A percentile compares a stretch with the other conserved stretches of the same genome.
These are phyloP conservation scores for Bos javanicus DNA, from an alignment of 2,113 vertebrate species.

Conservation along the genomic window DNA sequence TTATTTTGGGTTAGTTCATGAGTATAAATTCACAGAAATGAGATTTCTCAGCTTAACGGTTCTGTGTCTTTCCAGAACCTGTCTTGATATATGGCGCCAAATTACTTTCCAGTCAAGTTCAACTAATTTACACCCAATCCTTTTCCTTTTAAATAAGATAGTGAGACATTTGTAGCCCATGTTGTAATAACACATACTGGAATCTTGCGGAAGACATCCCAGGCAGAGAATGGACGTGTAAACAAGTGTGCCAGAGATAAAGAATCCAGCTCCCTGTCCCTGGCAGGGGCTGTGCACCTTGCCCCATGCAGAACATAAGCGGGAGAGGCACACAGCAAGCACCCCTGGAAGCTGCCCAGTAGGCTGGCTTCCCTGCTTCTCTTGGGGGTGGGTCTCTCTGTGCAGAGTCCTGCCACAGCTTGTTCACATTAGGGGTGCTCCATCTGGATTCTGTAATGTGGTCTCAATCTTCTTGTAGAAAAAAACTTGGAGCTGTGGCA, in stretches of 20 bases:
- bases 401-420: not conserved
- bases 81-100: not conserved
- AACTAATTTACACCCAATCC: not conserved
- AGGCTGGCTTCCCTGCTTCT: not conserved
- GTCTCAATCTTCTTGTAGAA: not conserved
- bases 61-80: not conserved
- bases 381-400: not conserved
- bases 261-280: not conserved
- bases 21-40: not conserved
- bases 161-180: not conserved
- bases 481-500: not conserved
- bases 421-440: rapidly evolving
- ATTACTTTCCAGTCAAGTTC: not conserved
- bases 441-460: not conserved
- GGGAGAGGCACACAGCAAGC: not conserved
- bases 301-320: not conserved
- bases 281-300: not conserved
- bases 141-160: not conserved
- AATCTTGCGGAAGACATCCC: not conserved
- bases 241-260: not conserved
- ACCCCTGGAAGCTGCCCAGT: not conserved
- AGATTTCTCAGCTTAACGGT: not conserved
- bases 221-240: not conserved
- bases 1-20: constrained; percentile 14
- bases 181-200: not conserved